phyloP scores from a whole-genome alignment of 2,113 vertebrate genomes.

The Acrocephalus arundinaceus region DNA sequence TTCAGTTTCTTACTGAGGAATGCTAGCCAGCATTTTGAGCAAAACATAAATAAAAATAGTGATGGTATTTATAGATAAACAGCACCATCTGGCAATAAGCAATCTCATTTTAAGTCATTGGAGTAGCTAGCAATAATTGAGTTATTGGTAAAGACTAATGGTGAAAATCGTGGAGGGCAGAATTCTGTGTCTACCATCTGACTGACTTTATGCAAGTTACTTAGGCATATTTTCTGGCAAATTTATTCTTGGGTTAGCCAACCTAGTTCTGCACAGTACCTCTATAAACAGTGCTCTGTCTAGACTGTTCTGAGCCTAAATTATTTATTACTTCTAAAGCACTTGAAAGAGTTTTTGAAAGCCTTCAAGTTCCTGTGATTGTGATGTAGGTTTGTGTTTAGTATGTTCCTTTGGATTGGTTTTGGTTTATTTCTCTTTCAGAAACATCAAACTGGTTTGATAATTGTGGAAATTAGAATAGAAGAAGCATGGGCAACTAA shows the following conservation, averaged over 20 bases:
- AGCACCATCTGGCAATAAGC: background rate
- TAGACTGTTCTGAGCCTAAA: background rate
- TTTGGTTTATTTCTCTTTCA: background rate
- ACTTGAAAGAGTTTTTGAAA: background rate
- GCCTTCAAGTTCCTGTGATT: background rate
- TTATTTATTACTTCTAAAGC: background rate
- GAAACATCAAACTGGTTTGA: background rate
- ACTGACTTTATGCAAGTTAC: background rate
- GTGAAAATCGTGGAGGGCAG: background rate
- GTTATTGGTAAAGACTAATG: background rate
- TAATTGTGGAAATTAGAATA: background rate
- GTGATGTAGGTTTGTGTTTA: background rate
- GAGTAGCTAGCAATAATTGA: background rate
- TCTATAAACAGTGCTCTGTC: background rate
- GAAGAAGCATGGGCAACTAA: background rate
- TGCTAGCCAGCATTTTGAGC: background rate
- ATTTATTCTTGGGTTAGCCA: background rate
- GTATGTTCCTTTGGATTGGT: background rate
- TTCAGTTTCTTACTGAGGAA: background rate
- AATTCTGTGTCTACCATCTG: background rate
- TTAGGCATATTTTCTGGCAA: background rate
- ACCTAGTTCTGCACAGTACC: background rate
- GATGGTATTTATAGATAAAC: background rate
- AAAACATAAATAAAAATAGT: constrained; percentile 9
- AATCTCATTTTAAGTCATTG: background rate